phyloP scores from a whole-genome alignment of 1,140 invertebrate species.

The Aphis gossypii region DNA sequence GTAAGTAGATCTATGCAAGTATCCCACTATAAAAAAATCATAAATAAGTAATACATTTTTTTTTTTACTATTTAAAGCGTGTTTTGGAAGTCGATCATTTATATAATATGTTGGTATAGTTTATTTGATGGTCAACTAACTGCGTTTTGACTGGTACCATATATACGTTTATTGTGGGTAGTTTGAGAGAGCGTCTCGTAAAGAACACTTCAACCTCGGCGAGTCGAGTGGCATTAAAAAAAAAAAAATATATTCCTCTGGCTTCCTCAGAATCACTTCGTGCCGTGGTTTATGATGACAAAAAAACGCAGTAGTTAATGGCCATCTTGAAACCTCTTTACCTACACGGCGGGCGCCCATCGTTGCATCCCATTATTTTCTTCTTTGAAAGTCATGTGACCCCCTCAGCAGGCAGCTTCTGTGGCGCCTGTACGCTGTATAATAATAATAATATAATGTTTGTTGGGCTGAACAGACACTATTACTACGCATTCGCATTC shows the following conservation, averaged over 20 bases:
- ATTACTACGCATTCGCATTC: background rate
- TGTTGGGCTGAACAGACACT: background rate
- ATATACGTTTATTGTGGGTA: slow-evolving; percentile 32
- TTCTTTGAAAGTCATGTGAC: background rate
- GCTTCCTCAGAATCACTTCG: background rate
- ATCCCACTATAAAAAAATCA: background rate
- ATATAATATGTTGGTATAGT: background rate
- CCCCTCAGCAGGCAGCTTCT: background rate
- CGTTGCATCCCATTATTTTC: slow-evolving; percentile 31
- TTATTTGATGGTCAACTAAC: slow-evolving; percentile 16
- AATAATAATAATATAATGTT: background rate
- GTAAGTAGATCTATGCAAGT: too few species aligned
- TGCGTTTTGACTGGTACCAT: background rate
- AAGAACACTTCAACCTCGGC: slow-evolving; percentile 25
- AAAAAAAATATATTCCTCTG: background rate
- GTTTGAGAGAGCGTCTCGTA: slow-evolving; percentile 19
- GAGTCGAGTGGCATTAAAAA: slow-evolving; percentile 41
- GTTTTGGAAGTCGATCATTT: background rate
- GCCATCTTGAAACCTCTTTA: slow-evolving; percentile 40
- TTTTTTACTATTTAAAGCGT: background rate
- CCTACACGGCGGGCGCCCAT: background rate
- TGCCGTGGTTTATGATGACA: background rate
- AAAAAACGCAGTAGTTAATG: slow-evolving; percentile 48
- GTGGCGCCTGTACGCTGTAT: background rate
- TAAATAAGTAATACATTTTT: slow-evolving; percentile 10